Base-by-base conservation (phyloP, 30 jellyfish, hydroid and myxozoan species). In the Euphysa ruthae region DNA sequence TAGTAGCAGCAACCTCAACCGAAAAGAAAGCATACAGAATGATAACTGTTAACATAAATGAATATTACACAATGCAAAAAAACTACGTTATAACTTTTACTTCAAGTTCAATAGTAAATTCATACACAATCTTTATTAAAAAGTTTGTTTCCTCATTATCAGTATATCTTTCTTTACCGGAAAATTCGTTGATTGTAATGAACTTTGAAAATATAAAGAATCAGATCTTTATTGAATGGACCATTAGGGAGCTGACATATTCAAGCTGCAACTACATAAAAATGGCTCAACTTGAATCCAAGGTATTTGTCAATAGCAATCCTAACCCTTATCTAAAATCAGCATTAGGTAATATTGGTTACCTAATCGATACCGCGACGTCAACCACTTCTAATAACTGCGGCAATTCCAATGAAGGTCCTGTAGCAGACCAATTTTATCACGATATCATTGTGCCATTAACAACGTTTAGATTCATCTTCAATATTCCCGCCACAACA, bases 1-100 rank as follows among this genome's bases (percentile, higher is more conserved):
- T 68, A 12, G 80, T 68, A 15, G 80, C 80, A 43, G 27, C 26
- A 20, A 68, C 80, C n/a, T 32, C 80, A 3, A n/a, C 49, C 27
- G 24, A 30, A 8, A 24, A n/a, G 2, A 29, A 46, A 8, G 60
- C 60, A 8, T 46, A 46, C 8, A 25, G 60, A 5, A 5, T 46
- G 60, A 4, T 46, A 2, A 46, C 4, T 10, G 8, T 46, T 8
- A 46, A 46, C 60, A 46, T 46, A 5, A 5, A 2, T n/a, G 60
- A 29, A 8, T 46, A 46, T 29, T n/a, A 46, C 28, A 5, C 60
- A 5, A 46, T 46, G 18, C 60, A 46, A 46, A 25, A 46, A 46
- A 46, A 46, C 7, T 46, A n/a, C 23, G 60, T 46, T 4, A 8
- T 46, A 25, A 46, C 60, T 5, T 46, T 46, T 29, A 2, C 60